Base-by-base conservation (phyloP, 23 tunicate genomes). In the Clavelina lepadiformis region DNA sequence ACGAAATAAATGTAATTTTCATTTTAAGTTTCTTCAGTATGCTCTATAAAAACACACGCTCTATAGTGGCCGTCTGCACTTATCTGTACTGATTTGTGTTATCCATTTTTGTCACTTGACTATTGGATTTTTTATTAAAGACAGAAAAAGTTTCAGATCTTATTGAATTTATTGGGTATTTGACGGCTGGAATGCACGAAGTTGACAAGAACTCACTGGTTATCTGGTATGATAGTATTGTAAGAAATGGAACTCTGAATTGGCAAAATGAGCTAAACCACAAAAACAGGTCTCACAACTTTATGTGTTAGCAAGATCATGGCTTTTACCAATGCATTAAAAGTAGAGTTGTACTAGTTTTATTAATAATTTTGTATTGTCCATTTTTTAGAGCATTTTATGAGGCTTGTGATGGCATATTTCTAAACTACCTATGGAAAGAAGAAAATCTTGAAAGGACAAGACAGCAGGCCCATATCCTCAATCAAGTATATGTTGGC, bases 171-270 rank as follows among this genome's bases (percentile, higher is more conserved):
- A 77, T 92, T 5, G n/a, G 31, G 4, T 77, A 77, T 45, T 44
- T 88, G 46, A 73, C 78, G 1, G 63, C 67, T 0, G 32, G 68
- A 28, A 80, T 88, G 87, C 82, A 88, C 21, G 50, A 3, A 0
- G 67, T 54, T 19, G 56, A 64, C 26, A 33, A 28, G 3, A 54
- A 64, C 30, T 19, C 82, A 3, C 65, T 80, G 56, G 80, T 82
- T 18, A 67, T 80, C 22, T 93, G 91, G 98, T 93, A 93, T 75
- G 98, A 93, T 63, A 73, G 89, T 60, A 89, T 93, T 24, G 80
- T 88, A 4, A 22, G 13, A 2, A 67, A 85, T 5, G 98, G 98
- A 1, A 38, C 11, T 3, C 38, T 93, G 35, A 31, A 29, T 25
- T 93, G 94, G 94, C 98, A 93, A 56, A 87, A 93, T 55, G 79